phyloP scores from a whole-genome alignment of 2,797 vertebrate genomes.

The Furcifer pardalis region DNA sequence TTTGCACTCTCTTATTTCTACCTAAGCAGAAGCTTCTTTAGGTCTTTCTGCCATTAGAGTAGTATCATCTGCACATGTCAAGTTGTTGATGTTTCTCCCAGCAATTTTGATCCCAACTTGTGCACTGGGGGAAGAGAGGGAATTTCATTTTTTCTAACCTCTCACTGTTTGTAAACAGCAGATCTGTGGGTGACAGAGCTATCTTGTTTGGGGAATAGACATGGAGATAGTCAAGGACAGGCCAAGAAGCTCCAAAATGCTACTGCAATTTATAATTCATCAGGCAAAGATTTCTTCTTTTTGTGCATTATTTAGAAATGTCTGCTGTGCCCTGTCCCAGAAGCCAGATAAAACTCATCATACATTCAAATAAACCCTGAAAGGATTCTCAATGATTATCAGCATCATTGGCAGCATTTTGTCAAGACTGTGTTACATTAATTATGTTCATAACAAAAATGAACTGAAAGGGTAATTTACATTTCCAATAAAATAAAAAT shows the following conservation, averaged over 20 bases:
- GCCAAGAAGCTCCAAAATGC: not conserved
- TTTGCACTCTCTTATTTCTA: too few relatives aligned
- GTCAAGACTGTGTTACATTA: slow-evolving; percentile 46
- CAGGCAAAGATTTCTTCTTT: slow-evolving; percentile 39
- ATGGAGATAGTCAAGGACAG: not conserved
- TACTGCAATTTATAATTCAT: slow-evolving; percentile 23
- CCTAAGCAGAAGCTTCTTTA: too few relatives aligned
- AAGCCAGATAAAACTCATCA: slow-evolving; percentile 55
- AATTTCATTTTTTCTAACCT: not conserved
- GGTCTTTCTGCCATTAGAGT: too few relatives aligned
- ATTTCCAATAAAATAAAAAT: slow-evolving; percentile 56
- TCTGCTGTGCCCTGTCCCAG: slow-evolving; percentile 48
- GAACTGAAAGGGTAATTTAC: slow-evolving; percentile 52
- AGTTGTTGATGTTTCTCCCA: too few relatives aligned
- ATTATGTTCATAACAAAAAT: slow-evolving; percentile 62
- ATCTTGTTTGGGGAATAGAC: slow-evolving; percentile 3
- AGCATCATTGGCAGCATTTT: slow-evolving; percentile 54
- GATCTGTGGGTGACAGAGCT: slow-evolving; percentile 12
- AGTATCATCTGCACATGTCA: too few relatives aligned
- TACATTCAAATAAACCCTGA: slow-evolving; percentile 61
- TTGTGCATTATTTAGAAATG: slow-evolving; percentile 62
- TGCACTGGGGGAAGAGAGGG: not conserved
- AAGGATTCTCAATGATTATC: slow-evolving; percentile 49
- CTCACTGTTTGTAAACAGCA: slow-evolving; percentile 17
- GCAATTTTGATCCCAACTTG: too few relatives aligned